These are phyloP conservation scores for Zootermopsis nevadensis DNA, from an alignment of 2,888 invertebrate genomes.

Conservation along the genomic window DNA sequence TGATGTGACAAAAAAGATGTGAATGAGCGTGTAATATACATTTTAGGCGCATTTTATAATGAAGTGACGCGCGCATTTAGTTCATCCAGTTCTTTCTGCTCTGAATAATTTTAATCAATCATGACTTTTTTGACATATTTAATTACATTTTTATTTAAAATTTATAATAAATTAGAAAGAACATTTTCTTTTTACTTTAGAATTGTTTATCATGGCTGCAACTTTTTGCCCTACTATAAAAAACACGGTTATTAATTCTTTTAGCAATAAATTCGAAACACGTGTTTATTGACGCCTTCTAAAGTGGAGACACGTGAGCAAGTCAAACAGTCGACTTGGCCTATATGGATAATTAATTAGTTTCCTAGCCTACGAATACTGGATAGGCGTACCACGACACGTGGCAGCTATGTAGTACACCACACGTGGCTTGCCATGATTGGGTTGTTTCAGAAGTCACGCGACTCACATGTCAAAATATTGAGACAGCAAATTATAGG, in stretches of 20 bases:
- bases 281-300: neutral
- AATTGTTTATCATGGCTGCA: too few species aligned
- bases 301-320: neutral
- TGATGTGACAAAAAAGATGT: neutral
- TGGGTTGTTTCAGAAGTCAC: slow-evolving; percentile 39
- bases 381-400: slow-evolving; percentile 21
- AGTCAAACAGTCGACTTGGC: neutral
- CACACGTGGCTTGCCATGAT: slow-evolving; percentile 10
- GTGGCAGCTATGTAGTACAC: slow-evolving; percentile 15
- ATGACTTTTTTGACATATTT: too few species aligned
- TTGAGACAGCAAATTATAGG: slow-evolving; percentile 52
- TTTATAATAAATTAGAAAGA: too few species aligned
- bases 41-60: neutral
- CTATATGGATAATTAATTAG: neutral
- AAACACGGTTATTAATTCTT: neutral
- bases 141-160: too few species aligned
- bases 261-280: neutral
- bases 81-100: too few species aligned
- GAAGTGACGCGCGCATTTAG: too few species aligned
- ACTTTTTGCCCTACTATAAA: too few species aligned
- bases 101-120: too few species aligned
- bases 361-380: neutral
- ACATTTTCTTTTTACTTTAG: too few species aligned
- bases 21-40: neutral
- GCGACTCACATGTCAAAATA: slow-evolving; percentile 49